Conservation (phyloP, 2,113 vertebrate genomes). For the Colius striatus region DNA sequence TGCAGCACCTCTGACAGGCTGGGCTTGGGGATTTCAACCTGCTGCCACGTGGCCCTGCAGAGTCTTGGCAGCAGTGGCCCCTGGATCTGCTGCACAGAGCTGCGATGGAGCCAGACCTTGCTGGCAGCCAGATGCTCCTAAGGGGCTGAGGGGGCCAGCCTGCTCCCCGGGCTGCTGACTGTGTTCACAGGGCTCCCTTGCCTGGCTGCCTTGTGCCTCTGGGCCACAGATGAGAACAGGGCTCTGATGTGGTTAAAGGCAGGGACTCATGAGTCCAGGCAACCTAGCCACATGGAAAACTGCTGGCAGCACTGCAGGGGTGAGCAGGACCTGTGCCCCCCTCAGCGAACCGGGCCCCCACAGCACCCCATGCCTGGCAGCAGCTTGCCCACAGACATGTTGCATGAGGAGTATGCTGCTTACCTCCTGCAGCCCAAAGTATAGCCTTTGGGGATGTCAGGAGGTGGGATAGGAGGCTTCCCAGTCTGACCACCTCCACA, state of each 20-base stretch:
- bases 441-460: background rate
- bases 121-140: background rate
- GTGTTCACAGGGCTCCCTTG: background rate
- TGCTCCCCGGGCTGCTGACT: background rate
- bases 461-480: background rate
- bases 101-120: background rate
- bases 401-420: background rate
- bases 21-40: background rate
- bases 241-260: background rate
- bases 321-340: background rate
- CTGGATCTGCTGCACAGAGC: background rate
- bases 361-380: background rate
- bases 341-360: background rate
- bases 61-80: background rate
- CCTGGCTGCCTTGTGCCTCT: background rate
- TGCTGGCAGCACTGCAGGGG: background rate
- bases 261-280: background rate
- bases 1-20: background rate
- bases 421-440: background rate
- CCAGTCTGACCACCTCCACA: background rate
- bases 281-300: fast-evolving
- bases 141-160: background rate
- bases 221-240: background rate
- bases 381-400: background rate
- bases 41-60: constrained; percentile 36